Evolutionary conservation across 2,797 vertebrate species (phyloP), one percentile per base, ranked within the genome.

Genomic region (Cyclura pinguis): DNA sequence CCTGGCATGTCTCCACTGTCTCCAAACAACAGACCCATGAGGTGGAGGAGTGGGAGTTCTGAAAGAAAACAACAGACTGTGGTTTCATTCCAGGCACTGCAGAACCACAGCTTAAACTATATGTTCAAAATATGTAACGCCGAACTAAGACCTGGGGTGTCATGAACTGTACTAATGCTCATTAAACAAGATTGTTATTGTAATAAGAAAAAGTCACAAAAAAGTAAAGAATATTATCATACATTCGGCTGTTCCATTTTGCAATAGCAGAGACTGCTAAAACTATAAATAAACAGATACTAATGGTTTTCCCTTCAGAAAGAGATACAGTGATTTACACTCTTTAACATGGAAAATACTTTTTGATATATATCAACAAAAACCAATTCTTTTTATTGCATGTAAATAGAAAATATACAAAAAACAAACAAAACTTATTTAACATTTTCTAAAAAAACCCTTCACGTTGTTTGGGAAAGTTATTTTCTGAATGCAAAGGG

Each of bases 11-110:
- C 73, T 86, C 85, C 85, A 59, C 35, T 27, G 73, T 57, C 50
- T 76, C 52, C 50, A 77, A 72, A 76, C 35, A 86, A 77, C 18
- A 27, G 73, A 77, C 73, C 85, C 85, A 86, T 55, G 76, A 86
- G 85, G 24, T 47, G 27, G 85, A 57, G 42, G 73, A 55, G 69
- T 74, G 69, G 52, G 6, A 35, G 72, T 78, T 38, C 14, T 50
- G 16, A 78, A 64, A 57, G 38, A 87, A 87, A 86, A 59, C 13
- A 78, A 78, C 38, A 87, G 69, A 74, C 57, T 78, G 73, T 47
- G 18, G 73, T 59, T 86, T 62, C 69, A 77, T 77, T 86, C 35
- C 72, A 86, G 72, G 72, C 32, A 86, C 73, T 86, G 35, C 72
- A 62, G 57, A 42, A 77, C 9, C 10, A 27, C 85, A 78, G 38